Evolutionary conservation across 2,888 invertebrate species (phyloP).

Genomic region (Epiblema foenella): DNA sequence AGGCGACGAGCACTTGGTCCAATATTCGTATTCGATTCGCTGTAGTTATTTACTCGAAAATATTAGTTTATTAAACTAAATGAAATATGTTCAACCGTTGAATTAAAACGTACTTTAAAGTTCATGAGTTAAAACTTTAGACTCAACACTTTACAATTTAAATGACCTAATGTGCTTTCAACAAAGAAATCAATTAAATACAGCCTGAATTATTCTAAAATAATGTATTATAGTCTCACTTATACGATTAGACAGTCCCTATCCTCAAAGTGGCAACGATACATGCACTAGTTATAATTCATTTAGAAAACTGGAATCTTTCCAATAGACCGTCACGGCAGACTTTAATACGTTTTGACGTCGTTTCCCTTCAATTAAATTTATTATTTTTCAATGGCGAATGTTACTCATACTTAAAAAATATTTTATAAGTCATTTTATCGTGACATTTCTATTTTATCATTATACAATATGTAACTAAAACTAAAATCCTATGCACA

Average conservation of each 20-base stretch:
- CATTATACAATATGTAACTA: neutral
- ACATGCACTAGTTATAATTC: slow-evolving; percentile 61
- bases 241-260: neutral
- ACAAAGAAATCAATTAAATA: neutral
- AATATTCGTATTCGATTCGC: too few species aligned
- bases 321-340: slow-evolving; percentile 63
- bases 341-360: slow-evolving; percentile 67
- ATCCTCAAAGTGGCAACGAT: slow-evolving; percentile 50
- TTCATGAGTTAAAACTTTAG: too few species aligned
- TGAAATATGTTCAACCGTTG: too few species aligned
- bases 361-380: slow-evolving; percentile 65
- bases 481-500: too few species aligned
- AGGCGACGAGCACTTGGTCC: too few species aligned
- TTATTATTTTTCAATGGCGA: slow-evolving; percentile 58
- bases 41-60: too few species aligned
- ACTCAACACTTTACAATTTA: neutral
- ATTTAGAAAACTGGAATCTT: slow-evolving; percentile 72
- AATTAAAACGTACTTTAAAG: too few species aligned
- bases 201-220: neutral
- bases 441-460: neutral
- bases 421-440: neutral
- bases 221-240: neutral
- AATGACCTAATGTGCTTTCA: neutral
- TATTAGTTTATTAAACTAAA: neutral
- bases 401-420: slow-evolving; percentile 31